These are phyloP conservation scores for Coelopa frigida DNA, from an alignment of 1,140 invertebrate species.

Conservation along the genomic window DNA sequence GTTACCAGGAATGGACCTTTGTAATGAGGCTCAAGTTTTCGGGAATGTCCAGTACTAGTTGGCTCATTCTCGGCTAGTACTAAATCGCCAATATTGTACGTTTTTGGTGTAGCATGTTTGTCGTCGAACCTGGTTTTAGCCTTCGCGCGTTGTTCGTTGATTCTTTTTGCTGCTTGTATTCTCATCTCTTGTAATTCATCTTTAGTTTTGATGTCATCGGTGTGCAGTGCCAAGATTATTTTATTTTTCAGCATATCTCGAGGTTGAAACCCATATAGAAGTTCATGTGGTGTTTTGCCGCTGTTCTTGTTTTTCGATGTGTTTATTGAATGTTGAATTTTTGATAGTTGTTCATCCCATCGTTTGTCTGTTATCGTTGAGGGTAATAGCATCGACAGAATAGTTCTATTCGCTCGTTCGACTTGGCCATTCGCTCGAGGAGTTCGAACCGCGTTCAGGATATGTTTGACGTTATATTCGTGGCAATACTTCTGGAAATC, in stretches of 20 bases:
- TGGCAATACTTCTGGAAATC: too few relatives aligned
- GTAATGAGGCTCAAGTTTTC: slow-evolving; percentile 2
- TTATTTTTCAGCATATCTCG: neutral
- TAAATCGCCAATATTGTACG: neutral
- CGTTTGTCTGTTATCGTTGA: neutral
- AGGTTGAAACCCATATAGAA: neutral
- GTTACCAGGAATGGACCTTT: slow-evolving; percentile 1
- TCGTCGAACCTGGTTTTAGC: neutral
- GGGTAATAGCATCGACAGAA: neutral
- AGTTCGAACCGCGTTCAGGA: too few relatives aligned
- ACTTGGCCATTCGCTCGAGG: too few relatives aligned
- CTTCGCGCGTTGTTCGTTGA: neutral
- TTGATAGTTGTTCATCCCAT: neutral
- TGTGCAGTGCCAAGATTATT: neutral
- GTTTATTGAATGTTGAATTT: slow-evolving; percentile 1
- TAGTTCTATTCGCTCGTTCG: too few relatives aligned
- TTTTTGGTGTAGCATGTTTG: neutral
- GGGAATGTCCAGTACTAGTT: too few relatives aligned
- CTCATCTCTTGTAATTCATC: neutral
- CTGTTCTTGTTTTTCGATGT: neutral
- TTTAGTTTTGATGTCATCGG: neutral
- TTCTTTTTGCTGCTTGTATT: slow-evolving; percentile 1
- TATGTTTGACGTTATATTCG: too few relatives aligned
- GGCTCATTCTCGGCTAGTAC: slow-evolving; percentile 2
- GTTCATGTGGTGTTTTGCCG: neutral